Evolutionary conservation across 2,113 vertebrate species (phyloP), one percentile per base, ranked within the genome.

Genomic region (Oncorhynchus masou): DNA sequence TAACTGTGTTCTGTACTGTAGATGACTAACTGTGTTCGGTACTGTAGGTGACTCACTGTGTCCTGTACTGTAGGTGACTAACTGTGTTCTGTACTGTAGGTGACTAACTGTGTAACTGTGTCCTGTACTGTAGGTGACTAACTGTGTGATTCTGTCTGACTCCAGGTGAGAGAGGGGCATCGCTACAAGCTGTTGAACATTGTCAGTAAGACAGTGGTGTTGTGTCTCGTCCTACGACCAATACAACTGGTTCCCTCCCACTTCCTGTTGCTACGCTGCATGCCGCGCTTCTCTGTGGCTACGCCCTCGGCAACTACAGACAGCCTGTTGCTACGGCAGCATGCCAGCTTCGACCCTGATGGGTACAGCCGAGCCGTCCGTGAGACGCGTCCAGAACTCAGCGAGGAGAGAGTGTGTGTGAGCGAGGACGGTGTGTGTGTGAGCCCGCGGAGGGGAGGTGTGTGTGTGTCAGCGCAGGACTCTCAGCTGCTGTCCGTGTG

Each of bases 141-240:
- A 15, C 12, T 51, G 49, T 51, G 49, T 51, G 2, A 15, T 0
- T 54, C 3, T 54, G 51, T 54, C 2, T 19, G 15, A 4, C 15
- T 54, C 51, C 3, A 54, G 51, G 51, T 54, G 51, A 94, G 97
- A 0, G 97, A 99, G 89, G 98, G 97, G 19, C 97, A 99, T 88
- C 94, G 98, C 90, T 99, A 99, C 94, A 99, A 99, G 91, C 93
- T 99, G 85, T 94, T 99, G 66, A 93, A 97, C 94, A 99, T 99
- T 86, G 95, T 98, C 90, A 98, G 97, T 90, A 98, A 97, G 93
- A 99, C 97, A 0, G 98, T 99, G 87, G 98, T 99, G 80, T 90
- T 99, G 22, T 96, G 97, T 87, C 94, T 98, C 91, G 94, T 97
- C 45, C 93, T 99, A 1, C 96, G 97, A 34, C 90, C 91, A 1